Base-by-base conservation (phyloP, 2,113 vertebrate species). In the Phrynosoma blainvillii region DNA sequence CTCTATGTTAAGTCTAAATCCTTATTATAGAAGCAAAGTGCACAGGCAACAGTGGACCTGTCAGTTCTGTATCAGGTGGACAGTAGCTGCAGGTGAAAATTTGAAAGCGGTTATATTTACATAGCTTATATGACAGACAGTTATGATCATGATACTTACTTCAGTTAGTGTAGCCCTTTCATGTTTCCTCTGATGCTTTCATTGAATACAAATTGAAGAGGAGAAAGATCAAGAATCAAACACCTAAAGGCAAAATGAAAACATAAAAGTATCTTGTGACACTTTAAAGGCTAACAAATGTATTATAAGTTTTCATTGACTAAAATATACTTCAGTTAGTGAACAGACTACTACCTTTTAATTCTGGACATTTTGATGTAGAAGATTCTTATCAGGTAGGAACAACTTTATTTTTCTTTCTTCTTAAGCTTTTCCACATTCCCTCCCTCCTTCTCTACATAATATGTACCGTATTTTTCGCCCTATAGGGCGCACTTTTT, bases 341-440 rank as follows among this genome's bases (percentile, higher is more conserved):
- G 77, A 54, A 9, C 12, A 79, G 36, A 70, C 47, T 68, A 12
- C 62, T 40, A 40, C 20, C 25, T 82, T 27, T 56, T 32, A 66
- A 30, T 42, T 42, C 23, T 42, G 62, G 59, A 23, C 36, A 40
- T 68, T 82, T 66, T 25, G 27, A 66, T 42, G 21, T 14, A 32
- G 42, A 66, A 82, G n/a, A 23, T 70, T 6, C 65, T 77, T 89
- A 77, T 92, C 6, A 4, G 77, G 76, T 91, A 14, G 88, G 77
- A 74, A 82, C 92, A 56, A 70, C 87, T 36, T 36, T 36, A 68
- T 36, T 68, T 7, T 87, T 94, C 79, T 25, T 32, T 88, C 40
- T 82, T 32, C 0, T 13, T 59, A 10, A 59, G 56, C 56, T 14
- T 14, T 13, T 14, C 2, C 56, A 10, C 56, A 59, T 59, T 59